These are phyloP conservation scores for Ryuthela nishihirai DNA, from an alignment of 2,888 invertebrate species.

Conservation along the genomic window DNA sequence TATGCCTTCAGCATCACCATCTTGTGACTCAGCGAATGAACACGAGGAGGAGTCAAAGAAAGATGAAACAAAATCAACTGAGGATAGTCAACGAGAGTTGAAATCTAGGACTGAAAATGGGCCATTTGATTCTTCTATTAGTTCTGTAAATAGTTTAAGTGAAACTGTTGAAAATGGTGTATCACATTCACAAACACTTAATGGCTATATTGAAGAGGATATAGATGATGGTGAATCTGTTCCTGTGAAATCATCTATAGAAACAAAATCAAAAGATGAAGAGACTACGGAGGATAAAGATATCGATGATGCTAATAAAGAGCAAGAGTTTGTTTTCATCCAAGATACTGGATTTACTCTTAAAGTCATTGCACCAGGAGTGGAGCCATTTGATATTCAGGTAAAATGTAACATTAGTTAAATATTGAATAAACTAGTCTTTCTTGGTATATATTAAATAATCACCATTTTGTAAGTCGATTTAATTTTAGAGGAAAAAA, in stretches of 20 bases:
- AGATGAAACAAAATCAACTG: constrained; percentile 4
- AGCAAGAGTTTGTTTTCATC: constrained; percentile 69
- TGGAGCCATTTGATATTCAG: constrained; percentile 90
- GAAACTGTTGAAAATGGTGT: neutral
- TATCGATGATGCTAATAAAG: constrained; percentile 21
- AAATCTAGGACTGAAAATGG: constrained; percentile 3
- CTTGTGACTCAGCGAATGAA: constrained; percentile 21
- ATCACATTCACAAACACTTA: neutral
- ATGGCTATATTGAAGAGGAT: constrained; percentile 25
- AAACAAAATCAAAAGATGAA: constrained; percentile 6
- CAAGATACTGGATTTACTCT: constrained; percentile 90
- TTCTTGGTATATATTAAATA: too few species aligned
- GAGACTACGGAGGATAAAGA: neutral
- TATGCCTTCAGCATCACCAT: constrained; percentile 1
- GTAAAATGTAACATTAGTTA: too few species aligned
- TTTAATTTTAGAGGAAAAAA: too few species aligned
- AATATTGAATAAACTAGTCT: too few species aligned
- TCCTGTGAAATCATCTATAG: neutral
- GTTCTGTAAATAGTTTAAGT: constrained; percentile 3
- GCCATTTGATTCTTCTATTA: constrained; percentile 2
- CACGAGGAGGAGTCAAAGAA: constrained; percentile 7
- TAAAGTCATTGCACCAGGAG: constrained; percentile 87
- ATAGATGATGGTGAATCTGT: constrained; percentile 21
- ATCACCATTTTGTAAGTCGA: too few species aligned
- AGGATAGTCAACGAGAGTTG: constrained; percentile 7